Evolutionary conservation across 2,113 vertebrate species (phyloP), one percentile per base, ranked within the genome.

Genomic region (Pygoscelis adeliae): DNA sequence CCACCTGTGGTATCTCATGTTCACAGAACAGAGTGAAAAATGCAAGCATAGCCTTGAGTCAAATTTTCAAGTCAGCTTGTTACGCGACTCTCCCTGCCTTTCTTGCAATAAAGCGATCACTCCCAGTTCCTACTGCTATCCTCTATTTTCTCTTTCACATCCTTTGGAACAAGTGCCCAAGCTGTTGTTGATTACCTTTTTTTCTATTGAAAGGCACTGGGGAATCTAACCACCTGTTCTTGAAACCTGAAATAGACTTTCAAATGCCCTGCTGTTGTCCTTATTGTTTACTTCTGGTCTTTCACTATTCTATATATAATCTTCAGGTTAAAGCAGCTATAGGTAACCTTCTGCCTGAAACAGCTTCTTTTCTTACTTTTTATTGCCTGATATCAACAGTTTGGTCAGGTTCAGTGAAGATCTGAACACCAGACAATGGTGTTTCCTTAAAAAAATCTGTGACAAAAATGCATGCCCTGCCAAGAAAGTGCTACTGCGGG

Each of bases 231-330:
- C 65, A 91, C 49, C 80, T 81, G 42, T 69, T 95, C 53, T 23
- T 87, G 65, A 87, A 96, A 84, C 40, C 65, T 85, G 86, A 92
- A 89, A 84, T 84, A 96, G 90, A 74, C 59, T 87, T 94, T 40
- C 25, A 88, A 92, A 92, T 69, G 49, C 40, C 63, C 83, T 65
- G 80, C 87, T 95, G 89, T 73, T 95, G 73, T 47, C 47, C 49
- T 49, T 79, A 84, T 30, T 91, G 66, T 87, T 94, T 95, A 84
- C 29, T 87, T 80, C 50, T 63, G 13, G 20, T 72, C 46, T 95
- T 94, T 89, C 49, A 83, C 53, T 65, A 47, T 80, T 95, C 30
- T 42, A 21, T 20, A 81, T 23, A 66, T 30, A 69, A 85, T 70
- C 69, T 79, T 76, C 40, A 53, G 20, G 87, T 89, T 79, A 87